Evolutionary conservation across 2,113 vertebrate species (phyloP).

Genomic region (Egretta garzetta): DNA sequence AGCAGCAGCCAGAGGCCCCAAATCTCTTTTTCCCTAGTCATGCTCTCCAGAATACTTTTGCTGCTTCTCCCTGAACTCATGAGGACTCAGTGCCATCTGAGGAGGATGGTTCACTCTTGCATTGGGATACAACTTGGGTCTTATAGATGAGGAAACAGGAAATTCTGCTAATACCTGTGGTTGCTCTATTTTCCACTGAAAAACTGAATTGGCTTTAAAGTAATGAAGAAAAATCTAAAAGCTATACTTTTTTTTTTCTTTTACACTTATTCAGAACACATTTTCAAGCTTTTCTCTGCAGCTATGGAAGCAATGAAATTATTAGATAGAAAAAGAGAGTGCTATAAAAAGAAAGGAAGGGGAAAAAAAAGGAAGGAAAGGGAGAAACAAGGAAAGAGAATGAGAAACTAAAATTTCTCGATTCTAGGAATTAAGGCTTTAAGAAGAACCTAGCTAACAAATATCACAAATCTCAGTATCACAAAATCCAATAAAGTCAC

Average conservation of each 20-base stretch:
- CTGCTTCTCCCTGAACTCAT: background rate
- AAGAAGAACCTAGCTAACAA: background rate
- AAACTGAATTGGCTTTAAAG: background rate
- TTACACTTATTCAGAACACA: background rate
- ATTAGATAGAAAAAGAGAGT: background rate
- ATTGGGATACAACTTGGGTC: background rate
- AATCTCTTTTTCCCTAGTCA: background rate
- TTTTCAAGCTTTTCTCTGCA: background rate
- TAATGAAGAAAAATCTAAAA: background rate
- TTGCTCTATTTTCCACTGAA: background rate
- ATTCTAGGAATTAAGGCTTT: background rate
- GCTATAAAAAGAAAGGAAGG: background rate
- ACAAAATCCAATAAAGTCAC: background rate
- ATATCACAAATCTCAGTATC: background rate
- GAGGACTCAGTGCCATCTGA: background rate
- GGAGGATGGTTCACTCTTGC: background rate
- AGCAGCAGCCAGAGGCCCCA: background rate
- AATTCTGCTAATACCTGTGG: background rate
- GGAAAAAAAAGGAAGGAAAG: background rate
- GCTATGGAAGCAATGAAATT: background rate
- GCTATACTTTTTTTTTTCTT: too few relatives aligned
- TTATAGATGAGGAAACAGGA: background rate
- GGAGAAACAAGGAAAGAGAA: background rate
- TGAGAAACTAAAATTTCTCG: background rate
- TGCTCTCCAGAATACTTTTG: background rate